Base-by-base conservation (phyloP, 1,140 invertebrate genomes). In the Nasonia longicornis region DNA sequence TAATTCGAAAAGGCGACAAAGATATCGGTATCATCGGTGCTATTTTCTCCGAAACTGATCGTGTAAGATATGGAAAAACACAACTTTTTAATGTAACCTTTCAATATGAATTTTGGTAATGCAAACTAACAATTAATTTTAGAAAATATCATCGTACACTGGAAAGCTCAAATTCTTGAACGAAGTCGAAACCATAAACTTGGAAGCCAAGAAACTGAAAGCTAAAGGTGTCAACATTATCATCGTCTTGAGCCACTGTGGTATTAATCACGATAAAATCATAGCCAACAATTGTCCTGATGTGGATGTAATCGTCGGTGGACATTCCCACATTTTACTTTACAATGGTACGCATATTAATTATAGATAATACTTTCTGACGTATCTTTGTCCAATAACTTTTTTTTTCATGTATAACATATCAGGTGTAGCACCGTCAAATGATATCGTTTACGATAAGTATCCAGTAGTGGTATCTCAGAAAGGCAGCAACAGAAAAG, bases 21-120 rank as follows among this genome's bases (percentile, higher is more conserved):
- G 94, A 92, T 84, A 95, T 97, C 82, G 97, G 96, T 0, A 92
- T 97, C 16, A 95, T 98, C 69, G 97, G 97, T 12, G 95, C 96
- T 71, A 92, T 96, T 2, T 91, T 95, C 10, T 90, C 92, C 11
- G 93, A 93, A 26, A 96, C 95, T 0, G 86, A 93, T 26, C 26
- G 0, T 84, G 95, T 95, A 90, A 92, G 93, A 92, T 26, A 26
- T 26, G 26, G 26, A 73, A 72, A 29, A 52, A 45, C 26, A 29
- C 22, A 67, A n/a, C 8, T 26, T 16, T 67, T 11, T 67, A 26
- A 26, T 26, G 26, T n/a, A 66, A 22, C 2, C 11, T 38, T 38
- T 38, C 8, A 0, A 38, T 38, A 29, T 67, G 26, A 12, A 2
- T 67, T 29, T 29, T 12, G 29, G 10, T 4, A 26, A 67, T 29